These are phyloP conservation scores for Eurytemora carolleeae DNA, from an alignment of 1,140 invertebrate species.

Conservation along the genomic window DNA sequence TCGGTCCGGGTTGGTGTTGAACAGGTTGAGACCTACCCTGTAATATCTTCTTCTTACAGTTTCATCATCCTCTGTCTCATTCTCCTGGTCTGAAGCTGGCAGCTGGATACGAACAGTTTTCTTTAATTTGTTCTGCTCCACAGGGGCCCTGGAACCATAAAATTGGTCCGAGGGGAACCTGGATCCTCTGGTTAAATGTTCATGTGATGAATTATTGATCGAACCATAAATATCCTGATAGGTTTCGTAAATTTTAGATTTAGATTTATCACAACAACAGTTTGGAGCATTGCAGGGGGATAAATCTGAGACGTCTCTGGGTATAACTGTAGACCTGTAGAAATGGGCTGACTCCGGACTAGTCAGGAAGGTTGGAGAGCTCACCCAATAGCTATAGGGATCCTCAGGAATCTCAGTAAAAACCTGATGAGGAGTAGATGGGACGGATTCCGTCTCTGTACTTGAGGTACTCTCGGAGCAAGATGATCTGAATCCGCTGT, in stretches of 20 bases:
- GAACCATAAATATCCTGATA: neutral
- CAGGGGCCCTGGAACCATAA: neutral
- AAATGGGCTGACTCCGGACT: neutral
- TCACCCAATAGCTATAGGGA: neutral
- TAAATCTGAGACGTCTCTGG: neutral
- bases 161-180: neutral
- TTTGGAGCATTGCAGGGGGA: neutral
- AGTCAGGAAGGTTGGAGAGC: neutral
- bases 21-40: conserved; percentile 88
- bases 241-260: neutral
- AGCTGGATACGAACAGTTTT: neutral
- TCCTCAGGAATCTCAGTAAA: neutral
- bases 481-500: conserved; percentile 2
- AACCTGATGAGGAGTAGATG: neutral
- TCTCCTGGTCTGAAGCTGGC: neutral
- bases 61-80: neutral
- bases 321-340: neutral
- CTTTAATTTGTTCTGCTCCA: neutral
- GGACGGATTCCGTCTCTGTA: neutral
- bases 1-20: conserved; percentile 96
- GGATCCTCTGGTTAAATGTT: neutral
- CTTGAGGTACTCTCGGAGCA: neutral
- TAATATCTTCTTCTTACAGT: conserved; percentile 53
- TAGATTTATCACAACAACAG: neutral
- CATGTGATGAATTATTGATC: neutral